Base-by-base conservation (phyloP, 2,797 vertebrate genomes). In the Hybognathus amarus region DNA sequence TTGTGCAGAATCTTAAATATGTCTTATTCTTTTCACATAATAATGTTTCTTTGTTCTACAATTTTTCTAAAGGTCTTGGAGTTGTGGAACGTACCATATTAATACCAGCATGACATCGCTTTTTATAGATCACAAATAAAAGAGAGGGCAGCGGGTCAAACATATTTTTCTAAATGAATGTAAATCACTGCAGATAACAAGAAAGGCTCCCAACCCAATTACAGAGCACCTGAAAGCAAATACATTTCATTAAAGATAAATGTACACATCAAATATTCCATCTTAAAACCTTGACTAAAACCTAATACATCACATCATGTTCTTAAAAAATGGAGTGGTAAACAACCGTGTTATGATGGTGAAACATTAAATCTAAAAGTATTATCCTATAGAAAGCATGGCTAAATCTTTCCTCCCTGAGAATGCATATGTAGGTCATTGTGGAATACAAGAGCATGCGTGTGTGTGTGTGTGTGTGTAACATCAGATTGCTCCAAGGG, bases 341-440 rank as follows among this genome's bases (percentile, higher is more conserved):
- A 18, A 45, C 20, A 18, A 20, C 1, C 11, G 5, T 6, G 13
- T 10, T 45, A 27, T 50, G 24, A 38, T 20, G 11, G 30, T 30
- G 12, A 74, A n/a, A 20, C 40, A 71, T 11, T 17, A 38, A 66
- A 82, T 66, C 7, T 24, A 40, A 40, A 80, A 42, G 13, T 22
- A 56, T 27, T 1, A 4, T 24, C 33, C n/a, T 30, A 20, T 33
- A 33, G 17, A 22, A 66, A 27, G 3, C 36, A 40, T 27, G 6
- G 11, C 47, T 54, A 36, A 1, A 64, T 47, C n/a, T 22, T 15
- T 36, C 18, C 18, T 15, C 76, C 42, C 76, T 78, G n/a, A 64
- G 61, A 66, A 66, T 66, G 76, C 76, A 78, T 78, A 78, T 66
- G 61, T 78, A 78, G 76, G 76, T 78, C 76, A 78, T 30, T 33